Evolutionary conservation across 2,888 invertebrate species (phyloP).

Genomic region (Apotomis capreana): DNA sequence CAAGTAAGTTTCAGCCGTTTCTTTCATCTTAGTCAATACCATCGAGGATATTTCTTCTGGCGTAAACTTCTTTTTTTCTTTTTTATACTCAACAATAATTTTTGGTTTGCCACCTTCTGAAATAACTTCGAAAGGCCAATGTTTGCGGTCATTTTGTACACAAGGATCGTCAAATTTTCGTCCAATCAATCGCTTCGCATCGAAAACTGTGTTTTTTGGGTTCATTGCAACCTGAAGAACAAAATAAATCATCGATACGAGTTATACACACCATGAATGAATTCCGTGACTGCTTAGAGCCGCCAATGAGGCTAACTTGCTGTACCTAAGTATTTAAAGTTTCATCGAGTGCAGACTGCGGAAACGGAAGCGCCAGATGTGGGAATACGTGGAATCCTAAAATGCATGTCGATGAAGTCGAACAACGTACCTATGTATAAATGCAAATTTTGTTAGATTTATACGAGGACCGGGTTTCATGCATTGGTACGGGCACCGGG

Average conservation of each 20-base stretch:
- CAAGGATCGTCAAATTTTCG: constrained; percentile 89
- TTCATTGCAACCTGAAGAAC: constrained; percentile 88
- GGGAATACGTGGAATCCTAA: too few species aligned
- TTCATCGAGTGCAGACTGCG: too few species aligned
- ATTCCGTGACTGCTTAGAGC: neutral
- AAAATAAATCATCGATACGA: too few species aligned
- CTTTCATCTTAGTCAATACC: constrained; percentile 93
- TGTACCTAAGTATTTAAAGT: too few species aligned
- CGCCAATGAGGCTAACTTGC: too few species aligned
- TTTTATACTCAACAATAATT: constrained; percentile 89
- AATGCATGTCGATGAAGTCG: too few species aligned
- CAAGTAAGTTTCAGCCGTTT: constrained; percentile 89
- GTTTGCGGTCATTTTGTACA: constrained; percentile 91
- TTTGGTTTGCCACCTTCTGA: constrained; percentile 88
- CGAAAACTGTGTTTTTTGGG: constrained; percentile 91
- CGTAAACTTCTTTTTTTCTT: constrained; percentile 88
- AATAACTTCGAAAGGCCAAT: constrained; percentile 91
- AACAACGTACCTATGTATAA: too few species aligned
- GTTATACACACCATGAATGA: neutral
- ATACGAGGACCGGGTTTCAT: too few species aligned
- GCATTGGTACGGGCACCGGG: too few species aligned
- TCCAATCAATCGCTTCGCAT: constrained; percentile 93
- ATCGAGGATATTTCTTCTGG: constrained; percentile 94
- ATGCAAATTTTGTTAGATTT: too few species aligned
- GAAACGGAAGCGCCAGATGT: too few species aligned